These are phyloP conservation scores for Aelia acuminata DNA, from an alignment of 2,888 invertebrate genomes.

Conservation along the genomic window DNA sequence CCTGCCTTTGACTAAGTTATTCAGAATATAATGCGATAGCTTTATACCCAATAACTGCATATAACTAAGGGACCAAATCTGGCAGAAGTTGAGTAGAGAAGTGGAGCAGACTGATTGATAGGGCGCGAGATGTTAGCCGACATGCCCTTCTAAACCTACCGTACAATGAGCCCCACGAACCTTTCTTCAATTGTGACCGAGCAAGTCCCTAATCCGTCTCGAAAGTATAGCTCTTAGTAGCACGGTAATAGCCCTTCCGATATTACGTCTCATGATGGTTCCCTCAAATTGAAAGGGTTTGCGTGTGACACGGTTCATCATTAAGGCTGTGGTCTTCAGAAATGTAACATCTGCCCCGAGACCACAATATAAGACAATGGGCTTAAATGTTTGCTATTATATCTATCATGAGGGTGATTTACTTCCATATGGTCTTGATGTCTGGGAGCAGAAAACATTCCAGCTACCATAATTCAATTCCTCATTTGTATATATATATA, in stretches of 20 bases:
- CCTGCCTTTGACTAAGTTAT: not conserved
- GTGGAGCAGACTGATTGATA: not conserved
- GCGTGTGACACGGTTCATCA: constrained; percentile 24
- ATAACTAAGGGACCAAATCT: not conserved
- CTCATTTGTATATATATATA: not conserved
- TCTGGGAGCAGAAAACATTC: not conserved
- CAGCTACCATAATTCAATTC: not conserved
- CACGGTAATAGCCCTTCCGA: not conserved
- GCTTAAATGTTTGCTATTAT: constrained; percentile 15
- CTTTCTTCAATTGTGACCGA: not conserved
- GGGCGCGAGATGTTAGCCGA: not conserved
- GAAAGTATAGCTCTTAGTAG: not conserved
- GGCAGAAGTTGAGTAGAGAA: not conserved
- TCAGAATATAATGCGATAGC: not conserved
- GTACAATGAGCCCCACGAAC: too few relatives aligned
- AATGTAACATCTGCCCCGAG: not conserved
- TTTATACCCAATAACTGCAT: not conserved
- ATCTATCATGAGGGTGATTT: constrained; percentile 22
- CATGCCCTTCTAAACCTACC: too few relatives aligned
- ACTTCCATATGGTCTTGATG: not conserved
- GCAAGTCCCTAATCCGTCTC: not conserved
- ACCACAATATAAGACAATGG: constrained; percentile 19
- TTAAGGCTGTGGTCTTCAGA: not conserved
- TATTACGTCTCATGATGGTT: constrained; percentile 19
- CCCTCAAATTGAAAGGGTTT: constrained; percentile 24